phyloP scores from a whole-genome alignment of 2,888 invertebrate genomes.

The Hypsopygia costalis region DNA sequence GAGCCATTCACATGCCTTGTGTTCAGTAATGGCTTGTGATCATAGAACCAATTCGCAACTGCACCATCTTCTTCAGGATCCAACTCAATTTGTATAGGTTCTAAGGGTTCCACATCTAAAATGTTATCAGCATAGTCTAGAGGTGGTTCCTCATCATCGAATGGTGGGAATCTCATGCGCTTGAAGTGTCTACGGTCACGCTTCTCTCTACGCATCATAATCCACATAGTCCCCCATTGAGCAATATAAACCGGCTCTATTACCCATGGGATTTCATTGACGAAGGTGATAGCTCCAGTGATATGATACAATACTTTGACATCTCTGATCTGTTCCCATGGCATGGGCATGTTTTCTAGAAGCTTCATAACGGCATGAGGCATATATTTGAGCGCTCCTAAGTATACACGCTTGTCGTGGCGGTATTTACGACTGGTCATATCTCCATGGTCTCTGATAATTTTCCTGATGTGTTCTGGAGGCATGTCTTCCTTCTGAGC shows the following conservation, averaged over 20 bases:
- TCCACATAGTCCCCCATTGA: slow-evolving; percentile 99
- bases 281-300: slow-evolving; percentile 99
- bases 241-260: slow-evolving; percentile 99
- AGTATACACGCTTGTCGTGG: slow-evolving; percentile 98
- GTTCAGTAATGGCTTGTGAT: slow-evolving; percentile 97
- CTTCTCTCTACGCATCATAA: slow-evolving; percentile 99
- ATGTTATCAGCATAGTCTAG: slow-evolving; percentile 99
- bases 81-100: slow-evolving; percentile 99
- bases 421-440: slow-evolving; percentile 99
- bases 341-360: slow-evolving; percentile 99
- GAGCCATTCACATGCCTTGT: slow-evolving; percentile 97
- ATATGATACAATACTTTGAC: slow-evolving; percentile 99
- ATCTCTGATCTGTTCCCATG: slow-evolving; percentile 99
- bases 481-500: slow-evolving; percentile 99
- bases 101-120: slow-evolving; percentile 98
- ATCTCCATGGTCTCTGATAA: slow-evolving; percentile 99
- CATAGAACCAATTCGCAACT: slow-evolving; percentile 98
- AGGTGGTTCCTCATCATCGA: slow-evolving; percentile 99
- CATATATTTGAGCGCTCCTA: slow-evolving; percentile 99
- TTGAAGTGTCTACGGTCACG: slow-evolving; percentile 99
- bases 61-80: slow-evolving; percentile 96
- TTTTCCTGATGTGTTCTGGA: slow-evolving; percentile 99
- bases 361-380: slow-evolving; percentile 99
- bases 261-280: slow-evolving; percentile 99
- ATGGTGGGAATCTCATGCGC: slow-evolving; percentile 99